phyloP scores from a whole-genome alignment of 2,888 invertebrate genomes.

The Cheilosia urbana region DNA sequence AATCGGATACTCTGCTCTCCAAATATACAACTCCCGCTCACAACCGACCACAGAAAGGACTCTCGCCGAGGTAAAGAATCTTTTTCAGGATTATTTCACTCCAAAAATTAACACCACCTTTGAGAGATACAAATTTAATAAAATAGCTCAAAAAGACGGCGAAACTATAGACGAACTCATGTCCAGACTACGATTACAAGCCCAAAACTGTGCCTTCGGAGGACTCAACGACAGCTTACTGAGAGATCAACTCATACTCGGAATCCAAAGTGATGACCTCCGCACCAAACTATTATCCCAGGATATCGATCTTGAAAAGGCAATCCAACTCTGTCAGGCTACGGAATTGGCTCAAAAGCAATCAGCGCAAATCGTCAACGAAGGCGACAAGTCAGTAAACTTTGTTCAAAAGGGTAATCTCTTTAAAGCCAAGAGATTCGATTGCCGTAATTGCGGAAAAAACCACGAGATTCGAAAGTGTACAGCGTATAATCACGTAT shows the following conservation, averaged over 20 bases:
- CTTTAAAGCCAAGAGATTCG: conserved; percentile 8
- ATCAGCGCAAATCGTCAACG: conserved; percentile 7
- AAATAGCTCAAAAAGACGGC: too few species aligned
- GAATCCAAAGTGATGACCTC: too few species aligned
- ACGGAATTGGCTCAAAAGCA: conserved; percentile 33
- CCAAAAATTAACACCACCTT: conserved; percentile 34
- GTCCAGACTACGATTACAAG: too few species aligned
- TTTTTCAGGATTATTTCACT: conserved; percentile 23
- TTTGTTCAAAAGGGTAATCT: neutral
- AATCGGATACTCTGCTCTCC: conserved; percentile 29
- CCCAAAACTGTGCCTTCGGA: too few species aligned
- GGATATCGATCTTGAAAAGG: conserved; percentile 5
- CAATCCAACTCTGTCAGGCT: conserved; percentile 22
- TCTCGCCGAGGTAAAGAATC: conserved; percentile 19
- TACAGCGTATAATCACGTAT: conserved; percentile 11
- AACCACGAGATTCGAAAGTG: conserved; percentile 24
- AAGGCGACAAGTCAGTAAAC: conserved; percentile 16
- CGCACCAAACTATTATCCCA: conserved; percentile 34
- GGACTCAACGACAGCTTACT: too few species aligned
- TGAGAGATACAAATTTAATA: conserved; percentile 40
- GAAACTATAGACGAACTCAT: too few species aligned
- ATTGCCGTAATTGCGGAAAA: conserved; percentile 24
- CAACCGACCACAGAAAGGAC: neutral
- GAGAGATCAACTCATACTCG: too few species aligned
- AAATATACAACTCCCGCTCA: conserved; percentile 26